Conservation (phyloP, 2,797 vertebrate species). For the Jordanella pulchra region DNA sequence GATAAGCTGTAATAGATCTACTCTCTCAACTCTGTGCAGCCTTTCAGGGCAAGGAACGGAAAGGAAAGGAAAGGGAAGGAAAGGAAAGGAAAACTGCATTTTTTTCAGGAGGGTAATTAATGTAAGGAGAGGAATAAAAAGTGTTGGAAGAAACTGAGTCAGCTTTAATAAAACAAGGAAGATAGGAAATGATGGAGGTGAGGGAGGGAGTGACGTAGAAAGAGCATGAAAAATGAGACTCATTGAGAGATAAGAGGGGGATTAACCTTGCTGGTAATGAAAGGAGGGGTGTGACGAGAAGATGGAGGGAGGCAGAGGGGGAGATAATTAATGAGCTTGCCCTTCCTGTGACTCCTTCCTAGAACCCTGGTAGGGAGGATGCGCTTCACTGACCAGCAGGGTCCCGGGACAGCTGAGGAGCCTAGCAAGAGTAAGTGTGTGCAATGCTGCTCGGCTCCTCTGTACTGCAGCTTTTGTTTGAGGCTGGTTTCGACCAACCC, state of each 20-base stretch:
- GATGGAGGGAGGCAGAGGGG: constrained; percentile 51
- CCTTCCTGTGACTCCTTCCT: constrained; percentile 75
- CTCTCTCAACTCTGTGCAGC: constrained; percentile 78
- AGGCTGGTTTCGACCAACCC: constrained; percentile 1
- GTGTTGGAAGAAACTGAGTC: background rate
- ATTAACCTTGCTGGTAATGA: constrained; percentile 96
- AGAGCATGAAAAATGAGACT: constrained; percentile 85
- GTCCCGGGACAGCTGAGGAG: constrained; percentile 58
- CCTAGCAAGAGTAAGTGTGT: constrained; percentile 5
- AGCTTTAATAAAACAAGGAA: background rate
- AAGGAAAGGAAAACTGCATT: background rate
- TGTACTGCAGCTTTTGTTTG: constrained; percentile 23
- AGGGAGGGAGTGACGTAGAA: constrained; percentile 48
- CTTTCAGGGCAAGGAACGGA: constrained; percentile 76
- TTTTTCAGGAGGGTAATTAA: background rate
- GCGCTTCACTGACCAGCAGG: constrained; percentile 53
- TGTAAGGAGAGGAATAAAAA: background rate
- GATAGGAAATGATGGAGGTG: constrained; percentile 2
- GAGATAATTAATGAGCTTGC: constrained; percentile 89
- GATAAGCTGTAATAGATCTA: constrained; percentile 98
- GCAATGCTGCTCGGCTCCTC: constrained; percentile 21
- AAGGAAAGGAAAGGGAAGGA: background rate
- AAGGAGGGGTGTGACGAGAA: constrained; percentile 76
- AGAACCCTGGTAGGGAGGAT: constrained; percentile 63
- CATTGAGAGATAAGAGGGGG: constrained; percentile 81